Evolutionary conservation across 2,797 vertebrate genomes (phyloP).

Genomic region (Microchirus variegatus): DNA sequence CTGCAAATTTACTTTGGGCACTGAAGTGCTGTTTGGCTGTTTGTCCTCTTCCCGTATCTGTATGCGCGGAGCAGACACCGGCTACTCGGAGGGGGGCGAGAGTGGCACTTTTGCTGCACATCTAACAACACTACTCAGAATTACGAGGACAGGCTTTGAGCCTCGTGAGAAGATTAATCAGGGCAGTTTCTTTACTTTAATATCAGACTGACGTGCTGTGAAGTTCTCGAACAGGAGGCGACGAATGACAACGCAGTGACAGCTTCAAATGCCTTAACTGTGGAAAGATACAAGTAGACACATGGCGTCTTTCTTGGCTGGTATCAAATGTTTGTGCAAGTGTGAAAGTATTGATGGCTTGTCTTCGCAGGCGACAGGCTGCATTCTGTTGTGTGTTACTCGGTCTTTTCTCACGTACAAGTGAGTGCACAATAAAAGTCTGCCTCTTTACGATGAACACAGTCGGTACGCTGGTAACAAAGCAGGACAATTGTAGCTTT

Average conservation of each 20-base stretch:
- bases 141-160: constrained; percentile 56
- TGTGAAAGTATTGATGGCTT: constrained; percentile 38
- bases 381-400: constrained; percentile 28
- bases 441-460: constrained; percentile 7
- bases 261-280: constrained; percentile 16
- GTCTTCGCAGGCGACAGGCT: constrained; percentile 4
- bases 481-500: constrained; percentile 23
- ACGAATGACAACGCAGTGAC: constrained; percentile 27
- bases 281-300: constrained; percentile 31
- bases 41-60: constrained; percentile 33
- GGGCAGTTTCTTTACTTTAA: constrained; percentile 63
- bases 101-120: constrained; percentile 47
- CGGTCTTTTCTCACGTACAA: constrained; percentile 22
- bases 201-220: constrained; percentile 45
- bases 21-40: constrained; percentile 27
- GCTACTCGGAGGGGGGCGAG: constrained; percentile 45
- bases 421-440: constrained; percentile 26
- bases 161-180: constrained; percentile 50
- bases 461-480: constrained; percentile 1
- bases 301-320: constrained; percentile 35
- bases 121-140: constrained; percentile 53
- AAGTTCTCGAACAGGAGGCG: constrained; percentile 19
- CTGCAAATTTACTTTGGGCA: constrained; percentile 47
- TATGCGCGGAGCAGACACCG: constrained; percentile 43
- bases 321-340: constrained; percentile 33